Evolutionary conservation across 2,888 invertebrate species (phyloP).

Genomic region (Trisateles emortualis): DNA sequence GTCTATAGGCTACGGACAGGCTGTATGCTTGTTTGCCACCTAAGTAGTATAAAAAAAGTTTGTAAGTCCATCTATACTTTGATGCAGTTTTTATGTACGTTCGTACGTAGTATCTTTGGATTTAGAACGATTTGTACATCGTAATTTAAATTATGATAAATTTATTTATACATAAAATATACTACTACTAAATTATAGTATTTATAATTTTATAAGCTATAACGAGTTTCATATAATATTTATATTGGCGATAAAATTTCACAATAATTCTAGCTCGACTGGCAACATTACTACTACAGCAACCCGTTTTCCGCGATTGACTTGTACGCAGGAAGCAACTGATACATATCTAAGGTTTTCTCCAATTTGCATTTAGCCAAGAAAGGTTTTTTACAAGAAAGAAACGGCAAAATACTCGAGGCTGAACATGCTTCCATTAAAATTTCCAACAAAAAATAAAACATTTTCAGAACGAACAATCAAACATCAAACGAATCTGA

Average conservation of each 20-base stretch:
- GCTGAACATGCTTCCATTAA: conserved; percentile 8
- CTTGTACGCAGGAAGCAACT: conserved; percentile 16
- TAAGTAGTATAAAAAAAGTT: no score
- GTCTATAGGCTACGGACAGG: no score
- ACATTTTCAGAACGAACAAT: conserved; percentile 17
- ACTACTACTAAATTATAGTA: no score
- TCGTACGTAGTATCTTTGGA: no score
- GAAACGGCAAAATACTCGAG: background rate
- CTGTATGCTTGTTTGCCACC: no score
- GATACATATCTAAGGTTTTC: conserved; percentile 25
- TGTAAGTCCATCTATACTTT: no score
- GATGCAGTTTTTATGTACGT: no score
- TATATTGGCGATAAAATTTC: conserved; percentile 6
- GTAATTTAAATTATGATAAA: background rate
- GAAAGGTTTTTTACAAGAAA: conserved; percentile 15
- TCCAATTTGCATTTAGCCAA: conserved; percentile 19
- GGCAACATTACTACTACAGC: conserved; percentile 2
- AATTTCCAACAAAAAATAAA: conserved; percentile 5
- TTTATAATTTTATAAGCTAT: background rate
- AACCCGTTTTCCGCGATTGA: conserved; percentile 17
- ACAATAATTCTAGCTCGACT: conserved; percentile 1
- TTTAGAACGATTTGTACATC: background rate
- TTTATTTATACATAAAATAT: background rate
- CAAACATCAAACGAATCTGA: conserved; percentile 17
- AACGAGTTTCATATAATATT: conserved; percentile 4